phyloP scores from a whole-genome alignment of 2,113 vertebrate genomes.

The Upupa epops region DNA sequence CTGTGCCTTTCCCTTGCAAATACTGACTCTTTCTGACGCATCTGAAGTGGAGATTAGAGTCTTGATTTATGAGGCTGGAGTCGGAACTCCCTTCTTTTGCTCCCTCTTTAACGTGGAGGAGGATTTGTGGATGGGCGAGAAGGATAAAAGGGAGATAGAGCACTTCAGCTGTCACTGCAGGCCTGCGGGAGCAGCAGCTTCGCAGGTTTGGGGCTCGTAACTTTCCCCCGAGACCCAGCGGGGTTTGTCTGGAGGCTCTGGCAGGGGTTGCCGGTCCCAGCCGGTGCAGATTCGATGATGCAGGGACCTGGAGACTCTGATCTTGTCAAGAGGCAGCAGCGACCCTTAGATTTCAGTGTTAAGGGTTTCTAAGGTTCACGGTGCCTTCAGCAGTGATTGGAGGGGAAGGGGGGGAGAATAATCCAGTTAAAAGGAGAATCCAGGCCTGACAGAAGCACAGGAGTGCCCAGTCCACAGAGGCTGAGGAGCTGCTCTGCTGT shows the following conservation, averaged over 20 bases:
- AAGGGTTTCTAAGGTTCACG: neutral
- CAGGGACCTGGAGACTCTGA: neutral
- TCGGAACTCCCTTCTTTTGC: neutral
- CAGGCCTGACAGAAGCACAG: neutral
- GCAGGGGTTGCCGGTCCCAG: neutral
- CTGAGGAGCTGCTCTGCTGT: neutral
- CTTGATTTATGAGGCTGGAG: neutral
- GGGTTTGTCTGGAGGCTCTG: neutral
- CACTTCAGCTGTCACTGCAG: neutral
- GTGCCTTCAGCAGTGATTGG: neutral
- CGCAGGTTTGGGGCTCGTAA: neutral
- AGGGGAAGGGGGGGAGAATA: neutral
- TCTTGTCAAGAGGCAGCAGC: neutral
- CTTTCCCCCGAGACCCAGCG: neutral
- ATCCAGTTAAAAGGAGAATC: neutral
- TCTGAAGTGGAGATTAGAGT: slow-evolving; percentile 12
- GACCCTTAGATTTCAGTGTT: neutral
- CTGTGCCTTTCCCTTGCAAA: neutral
- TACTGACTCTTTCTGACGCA: neutral
- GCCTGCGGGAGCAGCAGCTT: neutral
- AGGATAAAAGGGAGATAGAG: neutral
- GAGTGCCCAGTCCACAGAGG: neutral
- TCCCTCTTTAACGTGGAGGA: neutral
- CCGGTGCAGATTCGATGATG: neutral
- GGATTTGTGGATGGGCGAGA: neutral